Evolutionary conservation across 2,888 invertebrate genomes (phyloP).

Genomic region (Cephus sareptanus): DNA sequence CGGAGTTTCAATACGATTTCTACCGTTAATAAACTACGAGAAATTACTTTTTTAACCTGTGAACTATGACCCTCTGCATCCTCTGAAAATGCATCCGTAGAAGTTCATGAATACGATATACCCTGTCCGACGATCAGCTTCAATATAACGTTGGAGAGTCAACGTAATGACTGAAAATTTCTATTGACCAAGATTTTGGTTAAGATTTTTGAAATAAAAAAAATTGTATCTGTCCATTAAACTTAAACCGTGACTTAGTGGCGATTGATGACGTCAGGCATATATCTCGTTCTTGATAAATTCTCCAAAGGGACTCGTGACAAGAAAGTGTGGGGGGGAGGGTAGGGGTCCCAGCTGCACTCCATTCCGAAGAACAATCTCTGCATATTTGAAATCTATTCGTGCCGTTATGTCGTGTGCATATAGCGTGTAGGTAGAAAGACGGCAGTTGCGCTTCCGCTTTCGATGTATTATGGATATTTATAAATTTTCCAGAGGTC

Average conservation of each 20-base stretch:
- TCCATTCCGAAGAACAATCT: slow-evolving; percentile 57
- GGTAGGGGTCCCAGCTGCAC: slow-evolving; percentile 50
- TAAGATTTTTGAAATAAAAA: no score
- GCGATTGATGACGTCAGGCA: background rate
- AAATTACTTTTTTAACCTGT: background rate
- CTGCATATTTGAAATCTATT: slow-evolving; percentile 61
- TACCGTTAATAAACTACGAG: background rate
- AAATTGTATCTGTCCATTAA: background rate
- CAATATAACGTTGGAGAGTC: background rate
- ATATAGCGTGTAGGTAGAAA: slow-evolving; percentile 1
- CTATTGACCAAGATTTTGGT: background rate
- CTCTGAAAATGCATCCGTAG: no score
- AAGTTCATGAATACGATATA: background rate
- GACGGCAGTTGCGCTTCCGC: slow-evolving; percentile 15
- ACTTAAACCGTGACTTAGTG: background rate
- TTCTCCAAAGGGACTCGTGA: slow-evolving; percentile 11
- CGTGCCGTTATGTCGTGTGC: slow-evolving; percentile 26
- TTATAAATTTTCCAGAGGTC: slow-evolving; percentile 52
- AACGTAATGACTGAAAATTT: background rate
- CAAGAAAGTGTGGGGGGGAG: background rate
- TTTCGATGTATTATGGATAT: slow-evolving; percentile 53
- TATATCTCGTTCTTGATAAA: slow-evolving; percentile 1
- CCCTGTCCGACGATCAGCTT: background rate
- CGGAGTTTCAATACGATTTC: background rate
- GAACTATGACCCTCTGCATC: background rate